phyloP scores from a whole-genome alignment of 2,888 invertebrate species.

The Drosophila buzzatii region DNA sequence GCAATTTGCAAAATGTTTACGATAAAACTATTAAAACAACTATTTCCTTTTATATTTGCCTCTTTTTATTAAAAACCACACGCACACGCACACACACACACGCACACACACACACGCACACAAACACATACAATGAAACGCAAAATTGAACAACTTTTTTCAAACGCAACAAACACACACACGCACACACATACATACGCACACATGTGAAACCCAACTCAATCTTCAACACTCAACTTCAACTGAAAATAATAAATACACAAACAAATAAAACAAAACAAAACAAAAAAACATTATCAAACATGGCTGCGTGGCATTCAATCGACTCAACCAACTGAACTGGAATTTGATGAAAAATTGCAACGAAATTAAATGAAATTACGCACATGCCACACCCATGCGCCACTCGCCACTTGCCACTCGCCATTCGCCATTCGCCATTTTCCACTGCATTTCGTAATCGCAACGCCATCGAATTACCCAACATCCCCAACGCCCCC shows the following conservation, averaged over 20 bases:
- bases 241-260: slow-evolving; percentile 37
- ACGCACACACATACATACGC: slow-evolving; percentile 37
- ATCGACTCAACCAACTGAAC: slow-evolving; percentile 59
- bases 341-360: slow-evolving; percentile 72
- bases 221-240: slow-evolving; percentile 46
- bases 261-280: slow-evolving; percentile 17
- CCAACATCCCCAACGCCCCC: slow-evolving; percentile 19
- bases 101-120: slow-evolving; percentile 22
- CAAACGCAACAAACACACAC: slow-evolving; percentile 60
- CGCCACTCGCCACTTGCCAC: background rate
- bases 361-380: slow-evolving; percentile 73
- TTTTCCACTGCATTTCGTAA: slow-evolving; percentile 16
- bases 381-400: slow-evolving; percentile 57
- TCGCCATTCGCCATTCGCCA: background rate
- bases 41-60: slow-evolving; percentile 78
- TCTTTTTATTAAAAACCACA: slow-evolving; percentile 67
- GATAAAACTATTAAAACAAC: slow-evolving; percentile 81
- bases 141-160: slow-evolving; percentile 68
- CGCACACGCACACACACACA: slow-evolving; percentile 24
- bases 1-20: slow-evolving; percentile 68
- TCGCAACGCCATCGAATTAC: slow-evolving; percentile 6
- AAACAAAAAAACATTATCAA: slow-evolving; percentile 38
- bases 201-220: slow-evolving; percentile 41
- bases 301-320: slow-evolving; percentile 59
- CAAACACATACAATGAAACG: slow-evolving; percentile 12